Evolutionary conservation across 2,797 vertebrate species (phyloP).

Genomic region (Alectoris magna): DNA sequence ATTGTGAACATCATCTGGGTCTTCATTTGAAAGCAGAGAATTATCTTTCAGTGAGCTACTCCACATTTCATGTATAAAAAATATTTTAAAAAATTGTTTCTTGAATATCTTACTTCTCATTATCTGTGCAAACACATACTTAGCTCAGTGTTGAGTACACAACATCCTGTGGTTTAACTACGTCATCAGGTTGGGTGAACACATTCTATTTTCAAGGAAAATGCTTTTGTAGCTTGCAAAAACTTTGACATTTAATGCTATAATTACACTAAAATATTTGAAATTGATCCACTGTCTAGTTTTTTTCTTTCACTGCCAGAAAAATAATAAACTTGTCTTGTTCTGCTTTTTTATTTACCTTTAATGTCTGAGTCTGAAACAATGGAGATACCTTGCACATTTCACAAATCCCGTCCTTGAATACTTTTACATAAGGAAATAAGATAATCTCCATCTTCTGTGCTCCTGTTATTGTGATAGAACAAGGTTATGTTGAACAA

Average conservation of each 20-base stretch:
- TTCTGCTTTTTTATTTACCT: neutral
- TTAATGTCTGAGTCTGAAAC: neutral
- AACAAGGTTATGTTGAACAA: neutral
- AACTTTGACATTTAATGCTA: neutral
- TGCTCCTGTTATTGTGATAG: neutral
- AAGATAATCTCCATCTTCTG: neutral
- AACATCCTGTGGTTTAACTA: neutral
- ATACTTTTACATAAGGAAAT: neutral
- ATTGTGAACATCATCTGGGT: neutral
- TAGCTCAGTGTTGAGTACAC: neutral
- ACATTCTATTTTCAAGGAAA: neutral
- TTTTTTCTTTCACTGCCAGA: neutral
- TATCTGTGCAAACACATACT: neutral
- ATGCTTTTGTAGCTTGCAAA: neutral
- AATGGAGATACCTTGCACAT: neutral
- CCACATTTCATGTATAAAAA: neutral
- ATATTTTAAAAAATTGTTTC: neutral
- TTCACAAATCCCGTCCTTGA: neutral
- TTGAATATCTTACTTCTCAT: neutral
- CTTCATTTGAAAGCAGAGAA: neutral
- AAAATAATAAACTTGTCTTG: neutral
- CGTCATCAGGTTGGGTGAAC: neutral
- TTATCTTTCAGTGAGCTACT: neutral
- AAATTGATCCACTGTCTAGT: neutral
- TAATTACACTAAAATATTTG: neutral